Percentiles rank a stretch among this genome's conserved stretches.
phyloP scores from a whole-genome alignment of 2,888 invertebrate species.

The Cheilosia vernalis region DNA sequence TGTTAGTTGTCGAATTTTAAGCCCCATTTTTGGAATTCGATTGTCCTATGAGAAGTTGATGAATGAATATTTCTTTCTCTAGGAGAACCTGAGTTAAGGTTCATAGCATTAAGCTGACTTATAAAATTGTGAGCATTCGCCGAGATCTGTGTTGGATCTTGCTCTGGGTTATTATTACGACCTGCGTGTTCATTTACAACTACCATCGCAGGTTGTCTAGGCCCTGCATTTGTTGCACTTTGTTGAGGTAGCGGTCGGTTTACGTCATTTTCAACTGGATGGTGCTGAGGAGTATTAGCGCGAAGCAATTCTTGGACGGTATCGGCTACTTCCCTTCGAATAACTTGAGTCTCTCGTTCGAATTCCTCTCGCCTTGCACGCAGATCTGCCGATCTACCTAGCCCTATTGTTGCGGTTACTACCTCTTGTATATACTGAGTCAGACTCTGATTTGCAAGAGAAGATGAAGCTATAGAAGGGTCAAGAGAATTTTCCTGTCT shows the following conservation, averaged over 20 bases:
- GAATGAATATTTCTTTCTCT: background rate
- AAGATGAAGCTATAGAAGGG: background rate
- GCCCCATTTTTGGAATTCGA: background rate
- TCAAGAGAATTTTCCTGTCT: background rate
- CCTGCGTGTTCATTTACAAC: background rate
- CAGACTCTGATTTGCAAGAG: background rate
- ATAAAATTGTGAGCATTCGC: too few relatives aligned
- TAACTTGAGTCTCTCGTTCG: background rate
- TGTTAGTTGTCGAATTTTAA: background rate
- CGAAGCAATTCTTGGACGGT: background rate
- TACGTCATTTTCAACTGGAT: background rate
- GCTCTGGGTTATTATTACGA: background rate
- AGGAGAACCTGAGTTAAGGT: too few relatives aligned
- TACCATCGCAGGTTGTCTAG: background rate
- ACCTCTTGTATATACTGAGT: background rate
- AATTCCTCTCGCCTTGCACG: background rate
- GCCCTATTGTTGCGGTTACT: background rate
- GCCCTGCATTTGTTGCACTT: background rate
- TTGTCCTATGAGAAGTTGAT: background rate
- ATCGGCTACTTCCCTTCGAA: background rate
- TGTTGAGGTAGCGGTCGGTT: background rate
- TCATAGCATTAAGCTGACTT: too few relatives aligned
- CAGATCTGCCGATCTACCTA: constrained; percentile 1
- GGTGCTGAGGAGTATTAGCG: background rate
- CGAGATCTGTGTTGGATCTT: too few relatives aligned